Percentiles rank a stretch among this genome's conserved stretches.
These are phyloP conservation scores for Brienomyrus brachyistius DNA, from an alignment of 2,113 vertebrate species.

Conservation along the genomic window DNA sequence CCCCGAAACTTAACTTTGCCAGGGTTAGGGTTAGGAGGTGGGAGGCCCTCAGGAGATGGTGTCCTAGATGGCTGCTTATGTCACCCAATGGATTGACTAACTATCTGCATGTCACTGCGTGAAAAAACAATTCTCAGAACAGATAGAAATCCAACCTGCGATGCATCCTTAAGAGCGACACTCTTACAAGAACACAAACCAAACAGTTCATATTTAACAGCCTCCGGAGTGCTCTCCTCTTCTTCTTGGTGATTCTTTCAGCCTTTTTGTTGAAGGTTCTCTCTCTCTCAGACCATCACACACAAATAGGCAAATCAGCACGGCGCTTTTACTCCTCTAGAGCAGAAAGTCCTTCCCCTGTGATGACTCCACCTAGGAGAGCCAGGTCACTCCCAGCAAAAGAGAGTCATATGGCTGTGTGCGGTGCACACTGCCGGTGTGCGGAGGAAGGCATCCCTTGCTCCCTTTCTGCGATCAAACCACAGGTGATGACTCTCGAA, in stretches of 20 bases:
- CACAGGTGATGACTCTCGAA: neutral
- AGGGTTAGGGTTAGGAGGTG: no score
- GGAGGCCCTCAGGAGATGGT: neutral
- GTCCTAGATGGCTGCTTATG: neutral
- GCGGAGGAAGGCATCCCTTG: neutral
- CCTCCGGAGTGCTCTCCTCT: neutral
- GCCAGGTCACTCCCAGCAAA: slow-evolving; percentile 18
- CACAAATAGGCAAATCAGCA: neutral
- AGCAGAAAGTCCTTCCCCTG: slow-evolving; percentile 14
- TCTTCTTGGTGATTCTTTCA: neutral
- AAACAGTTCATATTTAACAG: neutral
- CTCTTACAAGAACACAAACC: neutral
- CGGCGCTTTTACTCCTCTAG: neutral
- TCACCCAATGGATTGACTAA: neutral
- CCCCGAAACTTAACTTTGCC: no score
- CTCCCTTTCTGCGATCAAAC: neutral
- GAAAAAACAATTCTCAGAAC: neutral
- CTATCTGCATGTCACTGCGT: neutral
- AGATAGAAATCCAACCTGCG: neutral
- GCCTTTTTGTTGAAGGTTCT: neutral
- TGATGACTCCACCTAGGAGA: neutral
- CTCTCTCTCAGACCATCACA: neutral
- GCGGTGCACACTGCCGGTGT: neutral
- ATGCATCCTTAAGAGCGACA: neutral
- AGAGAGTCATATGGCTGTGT: slow-evolving; percentile 19